Base-by-base conservation (phyloP, 2,888 invertebrate species). In the Trissoscelio sp. region DNA sequence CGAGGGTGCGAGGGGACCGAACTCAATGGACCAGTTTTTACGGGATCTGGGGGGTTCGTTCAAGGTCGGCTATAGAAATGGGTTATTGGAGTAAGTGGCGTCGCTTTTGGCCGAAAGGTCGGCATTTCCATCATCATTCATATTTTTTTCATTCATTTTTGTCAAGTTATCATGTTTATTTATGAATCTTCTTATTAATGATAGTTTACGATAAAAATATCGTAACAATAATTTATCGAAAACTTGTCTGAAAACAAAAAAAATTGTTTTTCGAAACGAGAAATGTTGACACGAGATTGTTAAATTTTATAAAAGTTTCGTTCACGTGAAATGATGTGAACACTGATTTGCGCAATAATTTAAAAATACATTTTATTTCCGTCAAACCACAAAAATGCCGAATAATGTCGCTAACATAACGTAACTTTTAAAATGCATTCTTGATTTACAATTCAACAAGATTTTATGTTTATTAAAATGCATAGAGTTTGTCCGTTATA, bases 21-120 rank as follows among this genome's bases (percentile, higher is more conserved):
- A 28, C 58, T 60, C 34, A 60, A 58, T 60, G 58, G 37, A 72
- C 70, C 70, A 72, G 70, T 72, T 72, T 72, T 72, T 72, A 37
- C 20, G 37, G 24, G 48, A 48, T 46, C 51, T 53, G 20, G 39
- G 57, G 57, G 60, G 24, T 58, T 39, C 28, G 67, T 44, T 69
- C 72, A 72, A 72, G 72, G 72, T 72, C 72, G 31, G 12, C 16
- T 3, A 16, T 53, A 72, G 31, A 62, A 72, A 60, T 72, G 48
- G 58, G 48, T 62, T 60, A 60, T 60, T 60, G 60, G 60, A 51
- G 51, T 66, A 51, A 48, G 18, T 62, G 9, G 34, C 34, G 24
- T 11, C 2, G 34, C 2, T 2, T 34, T 34, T 42, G 14, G 14
- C 2, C 12, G 14, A 42, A 42, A 42, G 42, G 14, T 42, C 42